These are phyloP conservation scores for Parasteatoda tepidariorum DNA, from an alignment of 1,140 invertebrate species.

Conservation along the genomic window DNA sequence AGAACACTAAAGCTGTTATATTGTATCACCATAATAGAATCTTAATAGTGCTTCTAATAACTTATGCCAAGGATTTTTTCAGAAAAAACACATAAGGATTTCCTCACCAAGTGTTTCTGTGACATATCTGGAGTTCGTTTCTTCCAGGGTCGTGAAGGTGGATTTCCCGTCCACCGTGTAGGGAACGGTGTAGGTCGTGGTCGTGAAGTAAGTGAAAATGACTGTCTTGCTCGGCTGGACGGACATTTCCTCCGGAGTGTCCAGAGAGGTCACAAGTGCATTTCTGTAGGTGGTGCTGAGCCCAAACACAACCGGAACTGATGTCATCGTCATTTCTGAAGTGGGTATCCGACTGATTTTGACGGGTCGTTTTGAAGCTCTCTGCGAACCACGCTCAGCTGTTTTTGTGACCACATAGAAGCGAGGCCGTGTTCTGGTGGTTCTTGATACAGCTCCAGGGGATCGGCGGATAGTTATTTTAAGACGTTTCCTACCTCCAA, in stretches of 20 bases:
- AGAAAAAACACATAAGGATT: no score
- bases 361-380: conserved; percentile 24
- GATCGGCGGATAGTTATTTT: conserved; percentile 55
- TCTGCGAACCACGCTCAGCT: conserved; percentile 7
- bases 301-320: conserved; percentile 59
- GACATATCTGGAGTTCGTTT: conserved; percentile 62
- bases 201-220: conserved; percentile 62
- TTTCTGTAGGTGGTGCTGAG: conserved; percentile 56
- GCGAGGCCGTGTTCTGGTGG: conserved; percentile 57
- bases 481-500: conserved; percentile 32
- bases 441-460: conserved; percentile 20
- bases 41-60: no score
- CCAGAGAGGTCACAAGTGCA: conserved; percentile 36
- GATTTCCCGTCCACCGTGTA: conserved; percentile 57
- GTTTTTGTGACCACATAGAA: conserved; percentile 63
- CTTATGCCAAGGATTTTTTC: no score
- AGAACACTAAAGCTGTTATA: no score
- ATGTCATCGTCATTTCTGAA: conserved; percentile 27
- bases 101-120: conserved; percentile 60
- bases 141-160: conserved; percentile 58
- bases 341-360: conserved; percentile 46
- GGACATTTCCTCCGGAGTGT: background rate
- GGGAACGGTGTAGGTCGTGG: conserved; percentile 64
- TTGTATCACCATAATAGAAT: no score
- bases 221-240: conserved; percentile 27